Evolutionary conservation across 2,888 invertebrate genomes (phyloP).

Genomic region (Cyrtodaria siliqua): DNA sequence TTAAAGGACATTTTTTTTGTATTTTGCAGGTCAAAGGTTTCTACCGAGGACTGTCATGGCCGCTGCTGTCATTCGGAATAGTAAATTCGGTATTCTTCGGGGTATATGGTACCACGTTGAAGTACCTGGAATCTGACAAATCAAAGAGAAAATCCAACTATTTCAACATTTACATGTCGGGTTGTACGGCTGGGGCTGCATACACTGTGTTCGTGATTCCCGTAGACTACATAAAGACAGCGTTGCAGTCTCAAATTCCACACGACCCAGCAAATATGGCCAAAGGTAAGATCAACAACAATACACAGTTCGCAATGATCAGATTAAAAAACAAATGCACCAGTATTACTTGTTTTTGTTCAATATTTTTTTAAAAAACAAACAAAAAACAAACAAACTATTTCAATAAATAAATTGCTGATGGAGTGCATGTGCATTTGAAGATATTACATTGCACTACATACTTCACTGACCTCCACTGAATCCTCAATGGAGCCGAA

Average conservation of each 20-base stretch:
- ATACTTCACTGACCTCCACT: too few species aligned
- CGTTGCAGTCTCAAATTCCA: constrained; percentile 90
- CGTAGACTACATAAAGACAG: constrained; percentile 96
- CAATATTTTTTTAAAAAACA: too few species aligned
- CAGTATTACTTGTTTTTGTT: too few species aligned
- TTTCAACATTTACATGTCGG: constrained; percentile 88
- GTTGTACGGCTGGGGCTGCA: constrained; percentile 92
- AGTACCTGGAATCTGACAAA: constrained; percentile 63
- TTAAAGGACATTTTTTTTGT: too few species aligned
- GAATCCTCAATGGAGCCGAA: too few species aligned
- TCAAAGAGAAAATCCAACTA: constrained; percentile 58
- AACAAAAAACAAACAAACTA: too few species aligned
- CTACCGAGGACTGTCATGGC: constrained; percentile 95
- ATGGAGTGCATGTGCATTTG: too few species aligned
- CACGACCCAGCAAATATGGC: constrained; percentile 26
- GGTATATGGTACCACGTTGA: constrained; percentile 92
- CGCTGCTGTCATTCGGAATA: constrained; percentile 94
- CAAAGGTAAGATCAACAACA: too few species aligned
- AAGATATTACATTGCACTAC: too few species aligned
- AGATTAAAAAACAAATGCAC: too few species aligned
- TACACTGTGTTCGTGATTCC: constrained; percentile 95
- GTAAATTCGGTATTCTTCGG: constrained; percentile 98
- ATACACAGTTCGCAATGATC: too few species aligned
- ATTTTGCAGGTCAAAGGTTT: constrained; percentile 89
- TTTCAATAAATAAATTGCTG: too few species aligned